A percentile compares a stretch with the other conserved stretches of the same genome.
phyloP scores from a whole-genome alignment of 2,797 vertebrate genomes.

The Brachyalestes nurse region DNA sequence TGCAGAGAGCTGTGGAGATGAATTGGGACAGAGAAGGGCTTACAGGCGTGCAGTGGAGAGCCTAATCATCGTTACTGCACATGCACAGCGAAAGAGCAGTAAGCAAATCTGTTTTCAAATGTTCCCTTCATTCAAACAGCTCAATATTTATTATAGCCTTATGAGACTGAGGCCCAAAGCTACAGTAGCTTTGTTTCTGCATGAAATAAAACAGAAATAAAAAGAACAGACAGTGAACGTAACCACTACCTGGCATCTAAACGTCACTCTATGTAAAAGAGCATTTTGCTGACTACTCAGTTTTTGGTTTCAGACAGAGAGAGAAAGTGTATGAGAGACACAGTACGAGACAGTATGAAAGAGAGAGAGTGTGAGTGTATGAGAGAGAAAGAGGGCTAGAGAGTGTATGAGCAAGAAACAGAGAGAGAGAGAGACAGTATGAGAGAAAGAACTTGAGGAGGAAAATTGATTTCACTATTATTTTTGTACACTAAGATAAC shows the following conservation, averaged over 20 bases:
- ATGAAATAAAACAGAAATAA: background rate
- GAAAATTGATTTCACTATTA: conserved; percentile 54
- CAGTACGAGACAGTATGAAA: conserved; percentile 31
- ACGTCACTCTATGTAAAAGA: conserved; percentile 41
- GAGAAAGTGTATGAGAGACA: conserved; percentile 44
- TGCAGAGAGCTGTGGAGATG: background rate
- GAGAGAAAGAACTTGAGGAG: conserved; percentile 54
- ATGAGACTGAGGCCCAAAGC: background rate
- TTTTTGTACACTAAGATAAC: conserved; percentile 55
- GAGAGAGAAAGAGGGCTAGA: no score
- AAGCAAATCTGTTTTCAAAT: background rate
- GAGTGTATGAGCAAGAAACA: no score
- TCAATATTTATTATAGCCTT: conserved; percentile 22
- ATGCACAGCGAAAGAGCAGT: conserved; percentile 1
- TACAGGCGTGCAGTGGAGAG: background rate
- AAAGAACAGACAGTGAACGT: background rate
- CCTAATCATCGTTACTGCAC: conserved; percentile 28
- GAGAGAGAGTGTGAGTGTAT: no score
- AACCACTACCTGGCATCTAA: conserved; percentile 47
- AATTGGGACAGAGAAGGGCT: conserved; percentile 4
- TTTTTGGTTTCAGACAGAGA: conserved; percentile 30
- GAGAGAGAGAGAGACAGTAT: conserved; percentile 41
- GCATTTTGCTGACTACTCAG: conserved; percentile 64
- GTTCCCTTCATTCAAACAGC: conserved; percentile 15
- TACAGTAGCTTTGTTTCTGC: background rate